Evolutionary conservation across 2,113 vertebrate genomes (phyloP), one percentile per base, ranked within the genome.

Genomic region (Etheostoma spectabile): DNA sequence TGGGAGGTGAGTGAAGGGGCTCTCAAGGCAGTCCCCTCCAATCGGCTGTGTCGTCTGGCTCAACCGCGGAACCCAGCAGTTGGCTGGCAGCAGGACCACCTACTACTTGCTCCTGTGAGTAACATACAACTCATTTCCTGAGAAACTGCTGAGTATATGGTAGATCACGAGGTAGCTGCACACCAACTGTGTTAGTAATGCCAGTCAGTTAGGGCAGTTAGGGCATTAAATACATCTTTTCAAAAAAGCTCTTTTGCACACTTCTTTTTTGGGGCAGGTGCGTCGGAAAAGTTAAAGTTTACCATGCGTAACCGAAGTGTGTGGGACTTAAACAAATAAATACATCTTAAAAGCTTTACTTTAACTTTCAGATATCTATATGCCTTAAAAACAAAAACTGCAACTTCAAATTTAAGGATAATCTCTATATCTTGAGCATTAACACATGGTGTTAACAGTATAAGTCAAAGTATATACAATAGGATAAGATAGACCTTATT

Each of bases 1-100:
- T 94, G 94, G 94, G 61, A 75, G 72, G 90, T 95, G 82, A 94
- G 88, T 69, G 51, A 70, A 5, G 69, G 84, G 42, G 94, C 94
- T 16, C 86, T 94, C n/a, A 84, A 52, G 30, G 92, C 93, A 3
- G 19, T 74, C 4, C 73, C 94, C 0, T 94, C 95, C 2, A 53
- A 88, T 16, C 83, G 92, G 12, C n/a, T 95, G 48, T 86, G 92
- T 66, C 10, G 8, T 14, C 87, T 95, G 51, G 94, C 95, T 53
- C 68, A 51, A 13, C 93, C 94, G 21, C 88, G 88, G 14, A 2
- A 2, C 0, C 87, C 90, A 62, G 83, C 71, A 2, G 70, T 10
- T 7, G 93, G 82, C 45, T 95, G 95, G 94, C 77, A 91, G 70
- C 90, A 90, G 0, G 83, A 88, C 21, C 90, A 80, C 19, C 85